Base-by-base conservation (phyloP, 1,140 invertebrate genomes). In the Philotrypesis tridentata region DNA sequence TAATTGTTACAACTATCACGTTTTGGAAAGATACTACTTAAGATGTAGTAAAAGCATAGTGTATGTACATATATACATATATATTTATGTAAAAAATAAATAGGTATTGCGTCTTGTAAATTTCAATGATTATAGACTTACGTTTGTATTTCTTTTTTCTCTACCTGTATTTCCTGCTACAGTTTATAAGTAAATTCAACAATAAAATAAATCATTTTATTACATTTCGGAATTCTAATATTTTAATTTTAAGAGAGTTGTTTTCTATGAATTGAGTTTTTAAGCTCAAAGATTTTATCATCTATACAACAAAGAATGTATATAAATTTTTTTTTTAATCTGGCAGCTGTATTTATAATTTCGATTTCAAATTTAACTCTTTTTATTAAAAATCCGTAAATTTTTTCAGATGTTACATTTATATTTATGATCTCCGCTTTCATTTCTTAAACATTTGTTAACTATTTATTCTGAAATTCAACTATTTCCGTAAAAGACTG, bases 1-100 rank as follows among this genome's bases (percentile, higher is more conserved):
- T 71, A 82, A 77, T 77, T 65, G 48, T 77, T 72, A 71, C 6
- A 82, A 82, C 75, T 71, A 75, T 82, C 33, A 68, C 27, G 23
- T 27, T 76, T 71, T 43, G 25, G 65, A 82, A 70, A 82, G 55
- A 43, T 77, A 82, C 63, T 82, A 78, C 68, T 63, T 61, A 40
- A 82, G 33, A 78, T 78, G 75, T 78, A 82, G 68, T 72, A 73
- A 77, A 82, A 82, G 74, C 68, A 82, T 78, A 78, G 61, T 79
- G 82, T 83, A 83, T 79, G 71, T 83, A 83, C 76, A 83, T 83
- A 83, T 79, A 83, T 79, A 83, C 71, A 83, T 74, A 83, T 79
- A 83, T 83, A 83, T 83, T 79, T 74, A 83, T 83, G 76, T 83
- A 79, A 79, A 82, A 79, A 74, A 83, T 83, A 79, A 83, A 79